These are phyloP conservation scores for Fundulus diaphanus DNA, from an alignment of 2,797 vertebrate genomes.

Conservation along the genomic window DNA sequence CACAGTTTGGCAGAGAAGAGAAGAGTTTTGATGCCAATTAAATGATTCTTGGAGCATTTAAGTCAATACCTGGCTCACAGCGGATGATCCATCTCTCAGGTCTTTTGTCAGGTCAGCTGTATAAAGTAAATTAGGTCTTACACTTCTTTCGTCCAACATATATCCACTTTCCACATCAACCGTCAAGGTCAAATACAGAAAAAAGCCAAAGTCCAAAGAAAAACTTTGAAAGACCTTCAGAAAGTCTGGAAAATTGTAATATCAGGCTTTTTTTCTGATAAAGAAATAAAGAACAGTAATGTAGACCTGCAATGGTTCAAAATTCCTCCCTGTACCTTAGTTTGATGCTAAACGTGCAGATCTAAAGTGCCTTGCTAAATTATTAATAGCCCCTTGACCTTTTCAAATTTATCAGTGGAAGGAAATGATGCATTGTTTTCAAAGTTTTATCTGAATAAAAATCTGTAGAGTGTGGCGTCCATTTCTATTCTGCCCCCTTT, in stretches of 20 bases:
- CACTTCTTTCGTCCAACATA: background rate
- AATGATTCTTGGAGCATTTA: background rate
- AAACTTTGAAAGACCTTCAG: background rate
- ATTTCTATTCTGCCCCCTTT: background rate
- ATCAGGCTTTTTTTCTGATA: background rate
- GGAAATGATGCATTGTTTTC: background rate
- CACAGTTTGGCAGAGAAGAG: background rate
- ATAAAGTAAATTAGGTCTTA: background rate
- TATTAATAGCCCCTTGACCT: background rate
- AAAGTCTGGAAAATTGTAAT: background rate
- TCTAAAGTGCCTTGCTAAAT: background rate
- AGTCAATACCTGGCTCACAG: background rate
- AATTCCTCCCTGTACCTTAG: background rate
- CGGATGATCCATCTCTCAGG: background rate
- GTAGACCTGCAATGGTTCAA: background rate
- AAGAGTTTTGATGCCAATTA: background rate
- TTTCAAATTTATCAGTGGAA: background rate
- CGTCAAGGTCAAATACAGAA: background rate
- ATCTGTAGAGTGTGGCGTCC: background rate
- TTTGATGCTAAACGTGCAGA: background rate
- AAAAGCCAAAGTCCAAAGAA: background rate
- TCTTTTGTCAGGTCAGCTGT: background rate
- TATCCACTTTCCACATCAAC: background rate
- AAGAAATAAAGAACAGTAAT: background rate
- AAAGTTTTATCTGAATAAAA: background rate